These are phyloP conservation scores for Oryctes rhinoceros DNA, from an alignment of 1,140 invertebrate species.

Conservation along the genomic window DNA sequence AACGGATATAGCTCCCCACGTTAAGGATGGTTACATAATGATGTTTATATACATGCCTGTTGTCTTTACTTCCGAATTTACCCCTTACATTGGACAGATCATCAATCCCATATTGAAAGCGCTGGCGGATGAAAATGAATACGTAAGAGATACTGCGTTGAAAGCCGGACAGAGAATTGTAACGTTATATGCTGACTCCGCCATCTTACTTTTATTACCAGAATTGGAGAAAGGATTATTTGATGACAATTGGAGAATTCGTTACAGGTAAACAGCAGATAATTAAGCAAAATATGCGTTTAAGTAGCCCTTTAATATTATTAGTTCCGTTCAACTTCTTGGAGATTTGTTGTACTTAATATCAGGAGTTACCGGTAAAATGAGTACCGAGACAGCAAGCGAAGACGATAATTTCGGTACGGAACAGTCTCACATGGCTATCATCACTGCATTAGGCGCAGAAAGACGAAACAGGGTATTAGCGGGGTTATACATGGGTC, in stretches of 20 bases:
- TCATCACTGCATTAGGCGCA: constrained; percentile 85
- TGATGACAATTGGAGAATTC: constrained; percentile 98
- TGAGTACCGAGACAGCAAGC: constrained; percentile 97
- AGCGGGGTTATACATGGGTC: constrained; percentile 96
- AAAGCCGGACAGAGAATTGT: constrained; percentile 97
- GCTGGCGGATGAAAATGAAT: constrained; percentile 98
- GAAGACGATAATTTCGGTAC: constrained; percentile 99
- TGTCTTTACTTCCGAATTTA: constrained; percentile 95
- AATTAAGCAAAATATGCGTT: not conserved
- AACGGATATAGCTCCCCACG: constrained; percentile 94
- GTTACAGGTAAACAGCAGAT: constrained; percentile 70
- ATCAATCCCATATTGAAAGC: constrained; percentile 98
- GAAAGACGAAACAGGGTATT: constrained; percentile 93
- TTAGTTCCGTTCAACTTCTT: constrained; percentile 91
- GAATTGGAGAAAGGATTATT: constrained; percentile 94
- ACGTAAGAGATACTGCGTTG: constrained; percentile 95
- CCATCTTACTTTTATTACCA: constrained; percentile 91
- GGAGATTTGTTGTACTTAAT: constrained; percentile 97
- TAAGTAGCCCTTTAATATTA: constrained; percentile 43
- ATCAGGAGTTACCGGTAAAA: constrained; percentile 97
- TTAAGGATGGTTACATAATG: constrained; percentile 99
- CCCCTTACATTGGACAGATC: constrained; percentile 95
- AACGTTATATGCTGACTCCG: constrained; percentile 94
- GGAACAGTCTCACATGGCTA: constrained; percentile 92
- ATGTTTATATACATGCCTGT: constrained; percentile 99